phyloP scores from a whole-genome alignment of 2,797 vertebrate species.

The Myripristis jacobus region DNA sequence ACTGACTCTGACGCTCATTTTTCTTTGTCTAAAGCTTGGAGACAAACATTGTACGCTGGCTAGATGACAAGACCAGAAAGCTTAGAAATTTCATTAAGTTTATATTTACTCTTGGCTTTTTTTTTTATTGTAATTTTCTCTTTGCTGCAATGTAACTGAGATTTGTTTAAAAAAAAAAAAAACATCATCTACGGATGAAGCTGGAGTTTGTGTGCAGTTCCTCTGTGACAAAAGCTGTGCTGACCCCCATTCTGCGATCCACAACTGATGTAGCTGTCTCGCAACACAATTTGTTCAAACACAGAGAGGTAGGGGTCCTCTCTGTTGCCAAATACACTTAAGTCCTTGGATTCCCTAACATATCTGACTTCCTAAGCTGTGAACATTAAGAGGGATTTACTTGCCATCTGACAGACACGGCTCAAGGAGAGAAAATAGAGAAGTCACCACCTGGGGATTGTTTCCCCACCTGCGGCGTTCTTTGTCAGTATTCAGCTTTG shows the following conservation, averaged over 20 bases:
- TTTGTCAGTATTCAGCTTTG: conserved; percentile 31
- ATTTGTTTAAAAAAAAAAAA: conserved; percentile 50
- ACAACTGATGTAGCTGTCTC: not conserved
- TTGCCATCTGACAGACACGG: conserved; percentile 56
- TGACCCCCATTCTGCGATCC: conserved; percentile 14
- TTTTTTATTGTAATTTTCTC: conserved; percentile 16
- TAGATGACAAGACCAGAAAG: conserved; percentile 55
- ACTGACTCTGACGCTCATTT: conserved; percentile 55
- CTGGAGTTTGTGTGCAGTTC: conserved; percentile 21
- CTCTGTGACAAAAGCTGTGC: not conserved
- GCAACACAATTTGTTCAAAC: conserved; percentile 25
- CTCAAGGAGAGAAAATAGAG: conserved; percentile 51
- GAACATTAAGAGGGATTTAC: conserved; percentile 73
- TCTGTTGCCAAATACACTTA: conserved; percentile 37
- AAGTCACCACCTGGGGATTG: conserved; percentile 36
- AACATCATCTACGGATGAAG: conserved; percentile 29
- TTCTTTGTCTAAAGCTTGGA: conserved; percentile 60
- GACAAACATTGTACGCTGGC: conserved; percentile 44
- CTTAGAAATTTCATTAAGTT: conserved; percentile 69
- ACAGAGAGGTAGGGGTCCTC: conserved; percentile 30
- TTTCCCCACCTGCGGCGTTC: conserved; percentile 24
- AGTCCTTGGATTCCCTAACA: conserved; percentile 62
- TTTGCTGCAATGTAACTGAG: not conserved
- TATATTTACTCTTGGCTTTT: conserved; percentile 45
- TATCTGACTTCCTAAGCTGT: conserved; percentile 52